Base-by-base conservation (phyloP, 2,113 vertebrate species). In the Grantiella picta region DNA sequence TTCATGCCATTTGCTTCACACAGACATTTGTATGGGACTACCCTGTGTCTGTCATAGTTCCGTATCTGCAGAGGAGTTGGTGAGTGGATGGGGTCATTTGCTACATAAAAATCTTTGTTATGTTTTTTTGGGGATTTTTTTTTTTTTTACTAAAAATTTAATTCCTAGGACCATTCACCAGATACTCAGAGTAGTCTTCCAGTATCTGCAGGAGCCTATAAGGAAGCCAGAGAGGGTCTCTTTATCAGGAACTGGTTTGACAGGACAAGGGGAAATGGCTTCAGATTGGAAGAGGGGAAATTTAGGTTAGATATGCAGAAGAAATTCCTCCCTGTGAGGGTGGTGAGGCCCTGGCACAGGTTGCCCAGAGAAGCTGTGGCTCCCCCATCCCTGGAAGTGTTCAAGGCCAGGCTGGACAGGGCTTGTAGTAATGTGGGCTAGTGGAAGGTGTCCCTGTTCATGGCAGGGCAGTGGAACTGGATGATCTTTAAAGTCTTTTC, bases 1-100 rank as follows among this genome's bases (percentile, higher is more conserved):
- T 82, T 79, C 86, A 79, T 88, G 79, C 79, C 82, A 18, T 80
- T 83, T 19, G 40, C 72, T 81, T 29, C 91, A 80, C 63, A 29
- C 57, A 68, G 89, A 54, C 53, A 9, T 84, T 72, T 47, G 59
- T 75, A 60, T 82, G 89, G 72, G 79, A 78, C 86, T 73, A 11
- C 64, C 75, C 82, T 52, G 12, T 78, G 87, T 69, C 25, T 66
- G 60, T 22, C 40, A 40, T 21, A 18, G 75, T 87, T 90, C 82
- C 31, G 1, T 70, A 9, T 81, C 65, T 59, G 56, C 2, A 2
- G 22, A 40, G 72, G 5, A 15, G 12, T 17, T 4, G 38, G 45
- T 4, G 10, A 53, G 50, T 0, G 3, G 47, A 10, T 42, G 47
- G 52, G 15, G 10, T 29, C 11, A 5, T 89, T 60, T 56, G 5